Percentiles rank a stretch among this genome's conserved stretches.
Conservation (phyloP, 2,797 vertebrate species). For the Antennarius maculatus region DNA sequence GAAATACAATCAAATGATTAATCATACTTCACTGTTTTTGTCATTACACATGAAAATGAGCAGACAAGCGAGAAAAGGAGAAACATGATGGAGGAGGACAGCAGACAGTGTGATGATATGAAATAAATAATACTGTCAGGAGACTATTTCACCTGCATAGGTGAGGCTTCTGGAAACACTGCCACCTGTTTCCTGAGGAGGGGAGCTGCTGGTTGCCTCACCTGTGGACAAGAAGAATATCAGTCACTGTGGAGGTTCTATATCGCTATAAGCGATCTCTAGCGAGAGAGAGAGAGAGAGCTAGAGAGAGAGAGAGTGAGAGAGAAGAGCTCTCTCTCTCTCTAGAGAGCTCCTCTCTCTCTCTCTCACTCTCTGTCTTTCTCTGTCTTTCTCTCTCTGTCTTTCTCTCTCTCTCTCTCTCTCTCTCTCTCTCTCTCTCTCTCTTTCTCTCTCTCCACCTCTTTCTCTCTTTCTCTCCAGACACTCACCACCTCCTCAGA, state of each 20-base stretch:
- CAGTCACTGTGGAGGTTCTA: not conserved
- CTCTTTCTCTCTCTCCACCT: conserved; percentile 1
- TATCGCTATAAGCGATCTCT: no score
- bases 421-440: not conserved
- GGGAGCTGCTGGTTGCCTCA: conserved; percentile 44
- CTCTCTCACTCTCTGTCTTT: not conserved
- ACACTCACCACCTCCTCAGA: conserved; percentile 80
- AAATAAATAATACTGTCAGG: not conserved
- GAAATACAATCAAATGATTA: not conserved
- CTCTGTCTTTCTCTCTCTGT: not conserved
- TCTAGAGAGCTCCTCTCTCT: no score
- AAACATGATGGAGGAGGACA: not conserved
- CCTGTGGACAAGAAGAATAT: conserved; percentile 39
- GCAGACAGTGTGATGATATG: not conserved
- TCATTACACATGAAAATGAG: no score
- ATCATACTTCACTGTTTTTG: not conserved
- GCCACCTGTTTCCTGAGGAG: conserved; percentile 29
- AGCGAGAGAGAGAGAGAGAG: no score
- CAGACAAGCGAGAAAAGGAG: no score
- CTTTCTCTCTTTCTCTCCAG: not conserved
- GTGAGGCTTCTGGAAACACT: conserved; percentile 11
- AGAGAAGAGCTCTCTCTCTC: no score
- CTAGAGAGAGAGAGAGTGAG: no score
- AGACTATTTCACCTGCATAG: conserved; percentile 60
- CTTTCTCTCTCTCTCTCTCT: not conserved